These are phyloP conservation scores for Vireo griseus DNA, from an alignment of 2,797 vertebrate genomes.

Conservation along the genomic window DNA sequence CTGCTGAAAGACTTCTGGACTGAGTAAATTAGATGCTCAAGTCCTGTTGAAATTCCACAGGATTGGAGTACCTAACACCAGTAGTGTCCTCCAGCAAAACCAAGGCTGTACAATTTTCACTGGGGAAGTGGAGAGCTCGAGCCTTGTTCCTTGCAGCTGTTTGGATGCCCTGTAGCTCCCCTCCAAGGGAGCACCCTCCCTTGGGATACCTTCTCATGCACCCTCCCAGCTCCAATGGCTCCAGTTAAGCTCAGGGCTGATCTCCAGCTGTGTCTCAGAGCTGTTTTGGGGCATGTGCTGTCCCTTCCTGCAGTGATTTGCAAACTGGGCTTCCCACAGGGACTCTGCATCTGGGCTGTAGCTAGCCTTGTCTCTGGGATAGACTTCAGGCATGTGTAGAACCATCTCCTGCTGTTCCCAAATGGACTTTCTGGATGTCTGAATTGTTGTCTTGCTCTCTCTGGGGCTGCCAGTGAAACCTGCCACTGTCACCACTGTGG, in stretches of 20 bases:
- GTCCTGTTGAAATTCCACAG: neutral
- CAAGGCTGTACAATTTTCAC: neutral
- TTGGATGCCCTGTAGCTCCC: neutral
- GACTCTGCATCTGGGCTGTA: neutral
- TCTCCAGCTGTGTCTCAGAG: neutral
- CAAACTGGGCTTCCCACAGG: neutral
- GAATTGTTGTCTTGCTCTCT: neutral
- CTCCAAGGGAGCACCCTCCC: neutral
- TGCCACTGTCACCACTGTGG: neutral
- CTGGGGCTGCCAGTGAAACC: neutral
- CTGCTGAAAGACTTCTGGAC: neutral
- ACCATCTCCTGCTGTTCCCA: neutral
- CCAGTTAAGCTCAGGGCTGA: neutral
- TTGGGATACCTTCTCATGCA: neutral
- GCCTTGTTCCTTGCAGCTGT: neutral
- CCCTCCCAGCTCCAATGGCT: neutral
- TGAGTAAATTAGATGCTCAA: neutral
- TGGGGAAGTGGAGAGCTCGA: neutral
- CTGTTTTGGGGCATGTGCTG: neutral
- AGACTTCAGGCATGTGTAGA: neutral
- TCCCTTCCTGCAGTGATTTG: neutral
- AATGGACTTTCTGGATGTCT: neutral
- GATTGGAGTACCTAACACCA: neutral
- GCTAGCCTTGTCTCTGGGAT: neutral
- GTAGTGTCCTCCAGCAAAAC: neutral